A percentile compares a stretch with the other conserved stretches of the same genome.
phyloP scores from a whole-genome alignment of 2,797 vertebrate genomes.

The Bovichtus diacanthus region DNA sequence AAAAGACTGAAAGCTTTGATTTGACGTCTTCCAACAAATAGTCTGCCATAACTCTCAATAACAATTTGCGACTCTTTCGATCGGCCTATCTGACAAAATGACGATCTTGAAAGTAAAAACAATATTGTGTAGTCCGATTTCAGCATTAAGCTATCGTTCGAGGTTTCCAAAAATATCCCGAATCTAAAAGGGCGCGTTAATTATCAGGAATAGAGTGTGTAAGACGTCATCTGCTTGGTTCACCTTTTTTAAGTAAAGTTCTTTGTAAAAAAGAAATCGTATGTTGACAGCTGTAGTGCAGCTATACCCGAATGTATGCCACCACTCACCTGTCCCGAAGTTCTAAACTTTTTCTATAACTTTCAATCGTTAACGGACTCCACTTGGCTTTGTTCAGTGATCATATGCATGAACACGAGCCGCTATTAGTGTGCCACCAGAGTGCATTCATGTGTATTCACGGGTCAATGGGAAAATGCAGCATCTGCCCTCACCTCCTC shows the following conservation, averaged over 20 bases:
- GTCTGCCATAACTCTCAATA: too few relatives aligned
- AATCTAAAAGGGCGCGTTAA: background rate
- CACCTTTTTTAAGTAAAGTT: background rate
- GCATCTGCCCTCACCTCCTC: constrained; percentile 70
- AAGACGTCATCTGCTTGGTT: background rate
- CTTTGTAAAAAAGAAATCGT: too few relatives aligned
- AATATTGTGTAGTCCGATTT: background rate
- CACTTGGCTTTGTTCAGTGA: constrained; percentile 39
- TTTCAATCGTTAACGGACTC: constrained; percentile 20
- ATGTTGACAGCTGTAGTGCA: background rate
- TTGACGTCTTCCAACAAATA: background rate
- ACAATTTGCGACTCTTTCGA: background rate
- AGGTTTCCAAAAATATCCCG: background rate
- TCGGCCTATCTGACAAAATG: background rate
- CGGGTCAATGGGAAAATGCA: constrained; percentile 76
- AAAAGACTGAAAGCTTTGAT: background rate
- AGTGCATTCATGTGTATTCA: constrained; percentile 72
- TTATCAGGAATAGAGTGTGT: background rate
- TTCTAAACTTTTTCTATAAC: constrained; percentile 36
- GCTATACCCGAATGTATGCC: background rate
- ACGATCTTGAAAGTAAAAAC: background rate
- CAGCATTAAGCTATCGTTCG: background rate
- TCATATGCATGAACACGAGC: constrained; percentile 63
- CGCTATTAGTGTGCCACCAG: constrained; percentile 54
- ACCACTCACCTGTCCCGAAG: background rate